Percentiles rank a stretch among this genome's conserved stretches.
Conservation (phyloP, 2,888 invertebrate genomes). For the Spatulosminthurus flaviceps region DNA sequence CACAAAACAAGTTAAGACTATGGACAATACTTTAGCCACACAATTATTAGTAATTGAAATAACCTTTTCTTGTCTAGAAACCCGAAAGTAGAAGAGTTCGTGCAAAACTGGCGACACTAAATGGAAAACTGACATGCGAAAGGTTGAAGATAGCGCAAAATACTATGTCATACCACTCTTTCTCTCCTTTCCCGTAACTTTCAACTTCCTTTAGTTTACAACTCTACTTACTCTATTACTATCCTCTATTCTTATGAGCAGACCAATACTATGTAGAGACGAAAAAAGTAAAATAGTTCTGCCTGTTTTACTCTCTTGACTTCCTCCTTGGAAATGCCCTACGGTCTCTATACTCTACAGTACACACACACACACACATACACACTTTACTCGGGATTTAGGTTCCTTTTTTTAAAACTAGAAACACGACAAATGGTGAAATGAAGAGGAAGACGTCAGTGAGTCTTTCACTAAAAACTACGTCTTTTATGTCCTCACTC, state of each 20-base stretch:
- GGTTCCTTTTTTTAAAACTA: not conserved
- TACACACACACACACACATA: too few species aligned
- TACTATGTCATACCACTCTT: conserved; percentile 1
- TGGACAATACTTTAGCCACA: not conserved
- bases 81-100: not conserved
- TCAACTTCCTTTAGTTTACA: not conserved
- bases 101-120: conserved; percentile 39
- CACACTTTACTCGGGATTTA: not conserved
- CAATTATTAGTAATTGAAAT: conserved; percentile 42
- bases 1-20: too few species aligned
- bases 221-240: not conserved
- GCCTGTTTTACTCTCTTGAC: not conserved
- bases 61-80: conserved; percentile 16
- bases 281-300: not conserved
- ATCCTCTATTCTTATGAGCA: not conserved
- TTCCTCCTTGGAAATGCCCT: not conserved
- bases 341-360: too few species aligned
- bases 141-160: conserved; percentile 31
- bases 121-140: conserved; percentile 41
- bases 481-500: too few species aligned
- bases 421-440: not conserved
- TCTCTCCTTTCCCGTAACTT: not conserved
- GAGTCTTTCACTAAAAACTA: conserved; percentile 3
- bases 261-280: too few species aligned
- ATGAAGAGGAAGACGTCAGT: conserved; percentile 9